Base-by-base conservation (phyloP, 2,888 invertebrate genomes). In the Hedya salicella region DNA sequence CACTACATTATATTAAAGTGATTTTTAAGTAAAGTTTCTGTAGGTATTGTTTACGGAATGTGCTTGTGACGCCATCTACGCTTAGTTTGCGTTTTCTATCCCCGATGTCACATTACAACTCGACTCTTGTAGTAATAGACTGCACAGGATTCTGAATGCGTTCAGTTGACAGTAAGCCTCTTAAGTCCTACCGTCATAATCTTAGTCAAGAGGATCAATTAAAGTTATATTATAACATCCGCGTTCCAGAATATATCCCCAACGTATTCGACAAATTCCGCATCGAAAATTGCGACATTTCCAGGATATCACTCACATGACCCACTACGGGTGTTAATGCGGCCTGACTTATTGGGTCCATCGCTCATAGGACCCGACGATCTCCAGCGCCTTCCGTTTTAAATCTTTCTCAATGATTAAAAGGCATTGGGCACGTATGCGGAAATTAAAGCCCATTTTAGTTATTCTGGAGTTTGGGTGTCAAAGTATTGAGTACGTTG, bases 241-340 rank as follows among this genome's bases (percentile, higher is more conserved):
- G 11, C n/a, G 4, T 5, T 36, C n/a, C n/a, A 54, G 54, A 54
- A 62, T 54, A 62, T 11, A 14, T 14, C 30, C 49, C 30, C n/a
- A 25, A 17, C 57, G 36, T 9, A 39, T 62, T 48, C 59, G 56
- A 66, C 61, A 68, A 57, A 63, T 46, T 46, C 42, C 61, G 14
- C 73, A 73, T 72, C 70, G 70, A 72, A 71, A 71, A 73, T 69
- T 62, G 65, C 71, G 71, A 79, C 82, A 86, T 91, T 91, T 90
- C 90, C 90, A 80, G 72, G 72, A 73, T 78, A 89, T 91, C 85
- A 89, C 78, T 91, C 91, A 91, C 83, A 78, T 82, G 85, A 83
- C 84, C 87, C 86, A 83, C 87, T 87, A 84, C 79, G 76, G 83
- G 89, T 82, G 90, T 85, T 90, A 90, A 91, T 89, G 83, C n/a